Evolutionary conservation across 1,140 invertebrate species (phyloP), one percentile per base, ranked within the genome.

Genomic region (Whitmania pigra): DNA sequence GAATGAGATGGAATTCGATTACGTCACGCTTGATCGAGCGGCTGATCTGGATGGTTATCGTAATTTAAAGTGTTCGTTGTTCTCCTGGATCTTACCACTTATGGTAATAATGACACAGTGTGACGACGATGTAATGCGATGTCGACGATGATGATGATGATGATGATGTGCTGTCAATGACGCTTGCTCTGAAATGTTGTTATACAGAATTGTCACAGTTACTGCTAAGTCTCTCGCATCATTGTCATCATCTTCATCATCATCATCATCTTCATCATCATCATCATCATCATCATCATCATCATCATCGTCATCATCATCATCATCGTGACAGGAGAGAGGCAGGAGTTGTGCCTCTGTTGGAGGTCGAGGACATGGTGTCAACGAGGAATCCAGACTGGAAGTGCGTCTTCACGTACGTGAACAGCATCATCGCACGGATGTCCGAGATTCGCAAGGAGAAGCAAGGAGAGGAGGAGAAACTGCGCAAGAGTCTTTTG

Each of bases 401-500:
- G 92, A 70, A 54, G 69, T 97, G 93, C 82, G 92, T 97, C 60
- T 97, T 96, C 84, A 94, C 93, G 54, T 96, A 97, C 82, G 91
- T 96, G 67, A 93, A 97, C 84, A 89, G 89, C 74, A 89, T 96
- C 80, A 93, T 95, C 85, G 88, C 90, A 20, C 69, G 69, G 3
- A 70, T 70, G 69, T 53, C 69, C 36, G 69, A 70, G 69, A 70
- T 70, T 0, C 43, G 53, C 20, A 70, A 70, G 49, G 43, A 70
- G 43, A 49, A 70, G 69, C 7, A 68, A 36, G 20, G 0, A n/a
- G 67, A 20, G 22, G n/a, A 68, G 31, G 20, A 25, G 29, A 13
- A 13, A 49, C 11, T 49, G n/a, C 43, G 43, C 43, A 49, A 49
- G 43, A 49, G 43, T 11, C 43, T 11, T 17, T 17, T 49, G 2